Conservation (phyloP, 2,797 vertebrate genomes). For the Eulemur coronatus region DNA sequence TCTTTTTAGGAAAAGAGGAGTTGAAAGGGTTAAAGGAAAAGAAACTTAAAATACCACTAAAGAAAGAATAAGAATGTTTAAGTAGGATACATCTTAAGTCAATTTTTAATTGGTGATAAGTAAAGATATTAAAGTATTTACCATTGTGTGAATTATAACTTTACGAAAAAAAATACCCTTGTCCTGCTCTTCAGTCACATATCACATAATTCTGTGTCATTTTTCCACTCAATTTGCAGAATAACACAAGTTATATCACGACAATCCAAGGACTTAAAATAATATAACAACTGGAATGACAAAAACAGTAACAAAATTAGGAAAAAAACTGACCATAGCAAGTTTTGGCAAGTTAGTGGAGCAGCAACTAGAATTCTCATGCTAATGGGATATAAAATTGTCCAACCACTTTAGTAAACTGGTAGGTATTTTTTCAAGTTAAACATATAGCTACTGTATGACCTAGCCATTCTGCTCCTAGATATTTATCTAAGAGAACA, state of each 20-base stretch:
- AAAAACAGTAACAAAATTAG: not conserved
- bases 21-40: not conserved
- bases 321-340: not conserved
- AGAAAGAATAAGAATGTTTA: not conserved
- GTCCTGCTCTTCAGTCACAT: not conserved
- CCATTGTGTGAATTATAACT: not conserved
- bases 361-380: not conserved
- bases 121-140: not conserved
- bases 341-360: not conserved
- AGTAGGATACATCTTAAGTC: not conserved
- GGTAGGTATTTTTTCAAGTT: not conserved
- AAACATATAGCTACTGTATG: not conserved
- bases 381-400: not conserved
- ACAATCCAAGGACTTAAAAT: conserved; percentile 1
- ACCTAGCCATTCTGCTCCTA: not conserved
- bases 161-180: not conserved
- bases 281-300: not conserved
- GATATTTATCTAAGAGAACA: not conserved
- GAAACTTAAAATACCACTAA: not conserved
- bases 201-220: not conserved
- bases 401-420: not conserved
- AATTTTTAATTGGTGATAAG: not conserved
- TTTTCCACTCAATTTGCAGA: not conserved
- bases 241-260: not conserved
- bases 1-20: not conserved